phyloP scores from a whole-genome alignment of 2,888 invertebrate species.

The Fragum sueziense region DNA sequence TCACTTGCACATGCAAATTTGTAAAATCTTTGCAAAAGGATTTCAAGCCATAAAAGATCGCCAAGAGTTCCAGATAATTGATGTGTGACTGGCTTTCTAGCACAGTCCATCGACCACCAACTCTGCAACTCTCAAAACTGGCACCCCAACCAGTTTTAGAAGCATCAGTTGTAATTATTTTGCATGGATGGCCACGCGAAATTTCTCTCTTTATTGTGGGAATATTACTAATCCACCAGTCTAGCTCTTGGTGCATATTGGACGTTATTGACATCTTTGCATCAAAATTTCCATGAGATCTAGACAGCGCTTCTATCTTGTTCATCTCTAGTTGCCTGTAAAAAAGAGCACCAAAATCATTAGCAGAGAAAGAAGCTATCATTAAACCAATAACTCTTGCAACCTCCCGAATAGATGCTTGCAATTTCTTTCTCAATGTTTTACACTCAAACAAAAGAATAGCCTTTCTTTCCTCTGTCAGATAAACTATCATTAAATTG shows the following conservation, averaged over 20 bases:
- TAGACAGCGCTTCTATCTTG: background rate
- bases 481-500: constrained; percentile 44
- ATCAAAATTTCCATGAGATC: background rate
- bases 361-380: constrained; percentile 31
- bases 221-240: constrained; percentile 3
- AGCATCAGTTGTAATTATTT: constrained; percentile 14
- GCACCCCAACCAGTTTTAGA: background rate
- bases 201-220: background rate
- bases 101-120: constrained; percentile 11
- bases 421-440: background rate
- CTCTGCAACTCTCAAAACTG: background rate
- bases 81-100: background rate
- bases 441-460: background rate
- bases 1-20: background rate
- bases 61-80: constrained; percentile 1
- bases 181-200: background rate
- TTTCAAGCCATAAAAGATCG: background rate
- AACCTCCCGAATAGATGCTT: constrained; percentile 8
- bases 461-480: constrained; percentile 27
- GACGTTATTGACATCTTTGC: background rate
- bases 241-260: background rate
- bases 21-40: background rate
- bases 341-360: constrained; percentile 16
- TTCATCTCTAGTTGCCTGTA: constrained; percentile 24
- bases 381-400: constrained; percentile 25